Percentiles rank a stretch among this genome's conserved stretches.
Conservation (phyloP, 2,888 invertebrate species). For the Diaperis boleti region DNA sequence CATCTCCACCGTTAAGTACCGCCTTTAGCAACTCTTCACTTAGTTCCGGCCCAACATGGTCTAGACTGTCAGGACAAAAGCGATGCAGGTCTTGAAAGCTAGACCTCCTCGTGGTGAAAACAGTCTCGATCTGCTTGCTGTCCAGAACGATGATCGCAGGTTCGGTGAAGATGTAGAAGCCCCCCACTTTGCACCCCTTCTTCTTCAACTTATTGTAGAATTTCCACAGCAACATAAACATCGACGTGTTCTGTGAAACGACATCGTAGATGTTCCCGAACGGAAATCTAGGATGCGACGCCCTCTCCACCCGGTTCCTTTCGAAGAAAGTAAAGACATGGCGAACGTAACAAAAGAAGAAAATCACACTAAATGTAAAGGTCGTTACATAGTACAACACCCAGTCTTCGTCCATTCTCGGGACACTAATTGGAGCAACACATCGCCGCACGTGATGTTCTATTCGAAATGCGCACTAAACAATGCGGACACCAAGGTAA, state of each 20-base stretch:
- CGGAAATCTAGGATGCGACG: conserved; percentile 46
- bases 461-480: too few relatives aligned
- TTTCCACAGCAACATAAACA: conserved; percentile 51
- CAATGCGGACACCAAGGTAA: too few relatives aligned
- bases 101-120: background rate
- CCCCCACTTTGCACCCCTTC: conserved; percentile 47
- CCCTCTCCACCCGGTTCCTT: conserved; percentile 38
- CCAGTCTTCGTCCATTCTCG: conserved; percentile 34
- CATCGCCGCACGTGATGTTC: background rate
- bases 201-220: conserved; percentile 51
- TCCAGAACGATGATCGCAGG: conserved; percentile 48
- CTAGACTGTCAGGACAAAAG: background rate
- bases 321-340: conserved; percentile 36
- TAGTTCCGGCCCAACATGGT: background rate
- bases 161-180: conserved; percentile 51
- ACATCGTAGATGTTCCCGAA: conserved; percentile 52
- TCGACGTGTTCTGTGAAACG: conserved; percentile 40
- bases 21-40: background rate
- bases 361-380: conserved; percentile 34
- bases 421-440: background rate
- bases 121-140: conserved; percentile 22
- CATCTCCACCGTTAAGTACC: background rate
- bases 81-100: background rate
- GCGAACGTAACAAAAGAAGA: conserved; percentile 34
- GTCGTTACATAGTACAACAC: conserved; percentile 36